phyloP scores from a whole-genome alignment of 2,113 vertebrate species.

The Dipodomys stephensi region DNA sequence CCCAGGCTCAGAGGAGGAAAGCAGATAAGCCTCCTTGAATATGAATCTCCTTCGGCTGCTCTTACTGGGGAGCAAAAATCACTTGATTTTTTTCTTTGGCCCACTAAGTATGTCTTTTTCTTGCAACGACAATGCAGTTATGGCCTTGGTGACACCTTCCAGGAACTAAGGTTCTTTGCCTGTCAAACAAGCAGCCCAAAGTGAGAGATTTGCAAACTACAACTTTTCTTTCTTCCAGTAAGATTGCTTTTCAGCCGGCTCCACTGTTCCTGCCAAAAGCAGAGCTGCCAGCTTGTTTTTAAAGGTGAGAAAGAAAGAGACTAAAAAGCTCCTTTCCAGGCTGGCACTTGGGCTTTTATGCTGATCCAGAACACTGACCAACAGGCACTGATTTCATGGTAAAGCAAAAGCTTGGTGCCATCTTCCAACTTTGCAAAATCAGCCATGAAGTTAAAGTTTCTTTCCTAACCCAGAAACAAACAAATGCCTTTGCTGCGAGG shows the following conservation, averaged over 20 bases:
- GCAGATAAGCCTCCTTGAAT: rapidly evolving
- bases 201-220: background rate
- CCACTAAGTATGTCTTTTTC: background rate
- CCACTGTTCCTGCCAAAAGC: background rate
- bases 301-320: background rate
- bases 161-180: background rate
- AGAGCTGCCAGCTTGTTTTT: background rate
- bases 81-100: background rate
- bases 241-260: background rate
- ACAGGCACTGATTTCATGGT: background rate
- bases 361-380: background rate
- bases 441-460: background rate
- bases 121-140: background rate
- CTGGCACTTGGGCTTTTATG: background rate
- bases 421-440: conserved; percentile 51
- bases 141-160: background rate
- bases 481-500: background rate
- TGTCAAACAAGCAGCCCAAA: background rate
- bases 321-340: background rate
- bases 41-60: background rate
- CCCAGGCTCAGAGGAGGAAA: background rate
- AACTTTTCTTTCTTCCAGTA: background rate
- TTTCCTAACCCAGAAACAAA: conserved; percentile 64
- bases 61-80: background rate
- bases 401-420: rapidly evolving